Percentiles rank a stretch among this genome's conserved stretches.
These are phyloP conservation scores for Polydrusus tereticollis DNA, from an alignment of 2,888 invertebrate species.

Conservation along the genomic window DNA sequence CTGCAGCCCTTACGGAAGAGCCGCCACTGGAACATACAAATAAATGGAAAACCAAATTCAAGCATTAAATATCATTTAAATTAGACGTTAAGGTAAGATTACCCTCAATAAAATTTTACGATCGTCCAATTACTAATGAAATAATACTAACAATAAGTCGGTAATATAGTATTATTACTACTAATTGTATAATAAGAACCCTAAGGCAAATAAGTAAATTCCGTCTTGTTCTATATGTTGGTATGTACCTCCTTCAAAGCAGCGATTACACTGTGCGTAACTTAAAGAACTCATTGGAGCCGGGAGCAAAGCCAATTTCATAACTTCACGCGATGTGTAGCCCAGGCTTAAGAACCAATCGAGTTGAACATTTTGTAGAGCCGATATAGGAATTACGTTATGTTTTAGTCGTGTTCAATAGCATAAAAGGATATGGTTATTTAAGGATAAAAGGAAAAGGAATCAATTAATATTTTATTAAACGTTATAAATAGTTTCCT, in stretches of 20 bases:
- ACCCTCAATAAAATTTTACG: not conserved
- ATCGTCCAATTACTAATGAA: not conserved
- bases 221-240: not conserved
- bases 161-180: not conserved
- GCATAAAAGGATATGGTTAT: not conserved
- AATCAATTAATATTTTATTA: not conserved
- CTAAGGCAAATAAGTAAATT: not conserved
- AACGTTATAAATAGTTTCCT: not conserved
- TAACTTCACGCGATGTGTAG: too few species aligned
- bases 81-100: not conserved
- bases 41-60: not conserved
- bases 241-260: not conserved
- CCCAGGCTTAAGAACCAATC: not conserved
- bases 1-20: too few species aligned
- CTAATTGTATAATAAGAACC: not conserved
- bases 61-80: not conserved
- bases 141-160: not conserved
- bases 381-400: too few species aligned
- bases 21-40: too few species aligned
- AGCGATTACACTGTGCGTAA: not conserved
- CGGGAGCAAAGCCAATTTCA: too few species aligned
- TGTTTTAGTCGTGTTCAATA: not conserved
- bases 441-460: not conserved
- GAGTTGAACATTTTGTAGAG: not conserved
- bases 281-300: too few species aligned